Evolutionary conservation across 2,888 invertebrate species (phyloP).

Genomic region (Eupithecia abbreviata): DNA sequence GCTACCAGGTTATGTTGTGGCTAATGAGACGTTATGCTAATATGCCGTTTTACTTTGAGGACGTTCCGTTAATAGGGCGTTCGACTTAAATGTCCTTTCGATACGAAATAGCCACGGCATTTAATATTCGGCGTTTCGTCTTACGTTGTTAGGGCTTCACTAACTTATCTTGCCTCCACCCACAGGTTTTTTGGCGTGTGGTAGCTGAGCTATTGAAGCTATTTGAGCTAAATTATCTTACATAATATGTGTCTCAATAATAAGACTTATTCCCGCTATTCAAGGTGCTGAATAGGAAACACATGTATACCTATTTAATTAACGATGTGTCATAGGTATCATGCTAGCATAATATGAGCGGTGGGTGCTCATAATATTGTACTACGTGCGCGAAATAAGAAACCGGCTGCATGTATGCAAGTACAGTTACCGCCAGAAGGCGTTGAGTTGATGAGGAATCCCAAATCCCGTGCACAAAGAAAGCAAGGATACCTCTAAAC

Average conservation of each 20-base stretch:
- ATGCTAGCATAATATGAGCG: conserved; percentile 8
- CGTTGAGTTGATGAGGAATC: background rate
- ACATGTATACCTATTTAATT: background rate
- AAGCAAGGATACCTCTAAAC: background rate
- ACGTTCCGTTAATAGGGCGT: too few species aligned
- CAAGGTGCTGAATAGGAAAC: background rate
- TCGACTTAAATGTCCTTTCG: too few species aligned
- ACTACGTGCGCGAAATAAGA: conserved; percentile 24
- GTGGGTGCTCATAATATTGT: conserved; percentile 3
- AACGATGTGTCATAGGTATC: conserved; percentile 2
- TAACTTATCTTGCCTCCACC: background rate
- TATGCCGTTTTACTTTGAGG: too few species aligned
- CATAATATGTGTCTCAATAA: background rate
- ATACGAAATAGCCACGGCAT: background rate
- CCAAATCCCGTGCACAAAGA: background rate
- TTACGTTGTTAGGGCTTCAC: background rate
- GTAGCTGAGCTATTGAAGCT: background rate
- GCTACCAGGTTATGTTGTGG: too few species aligned
- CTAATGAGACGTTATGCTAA: too few species aligned
- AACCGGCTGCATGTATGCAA: conserved; percentile 14
- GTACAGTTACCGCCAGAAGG: background rate
- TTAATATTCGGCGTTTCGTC: background rate
- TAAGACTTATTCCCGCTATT: background rate
- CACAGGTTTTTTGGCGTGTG: background rate
- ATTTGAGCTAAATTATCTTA: background rate